Percentiles rank a stretch among this genome's conserved stretches.
These are phyloP conservation scores for Selenia dentaria DNA, from an alignment of 2,888 invertebrate species.

Conservation along the genomic window DNA sequence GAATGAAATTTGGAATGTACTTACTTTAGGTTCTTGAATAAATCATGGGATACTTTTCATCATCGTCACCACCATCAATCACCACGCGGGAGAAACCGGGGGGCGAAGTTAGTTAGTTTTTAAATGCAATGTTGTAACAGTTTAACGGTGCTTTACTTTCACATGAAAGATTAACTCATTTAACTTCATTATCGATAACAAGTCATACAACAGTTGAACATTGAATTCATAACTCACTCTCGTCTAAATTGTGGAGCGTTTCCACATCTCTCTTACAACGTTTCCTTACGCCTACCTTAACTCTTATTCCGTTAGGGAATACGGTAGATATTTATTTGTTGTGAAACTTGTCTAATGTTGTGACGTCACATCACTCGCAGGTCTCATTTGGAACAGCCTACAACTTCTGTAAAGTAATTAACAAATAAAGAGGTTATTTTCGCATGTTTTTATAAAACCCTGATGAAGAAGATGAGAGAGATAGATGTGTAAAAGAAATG, in stretches of 20 bases:
- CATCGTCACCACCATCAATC: no score
- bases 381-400: constrained; percentile 4
- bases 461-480: no score
- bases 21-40: no score
- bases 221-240: constrained; percentile 21
- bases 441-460: no score
- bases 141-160: no score
- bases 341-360: background rate
- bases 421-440: constrained; percentile 10
- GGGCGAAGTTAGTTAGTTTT: no score
- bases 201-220: constrained; percentile 17
- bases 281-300: background rate
- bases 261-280: constrained; percentile 8
- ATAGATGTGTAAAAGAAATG: no score
- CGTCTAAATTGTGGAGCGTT: constrained; percentile 8
- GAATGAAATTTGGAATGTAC: no score
- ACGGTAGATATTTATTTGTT: background rate
- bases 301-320: background rate
- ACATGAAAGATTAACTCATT: no score
- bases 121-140: no score
- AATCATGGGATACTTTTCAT: no score
- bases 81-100: no score
- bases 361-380: constrained; percentile 5
- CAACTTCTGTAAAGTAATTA: constrained; percentile 13
- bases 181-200: background rate